These are phyloP conservation scores for Nothobranchius kuhntae DNA, from an alignment of 2,113 vertebrate species.

Conservation along the genomic window DNA sequence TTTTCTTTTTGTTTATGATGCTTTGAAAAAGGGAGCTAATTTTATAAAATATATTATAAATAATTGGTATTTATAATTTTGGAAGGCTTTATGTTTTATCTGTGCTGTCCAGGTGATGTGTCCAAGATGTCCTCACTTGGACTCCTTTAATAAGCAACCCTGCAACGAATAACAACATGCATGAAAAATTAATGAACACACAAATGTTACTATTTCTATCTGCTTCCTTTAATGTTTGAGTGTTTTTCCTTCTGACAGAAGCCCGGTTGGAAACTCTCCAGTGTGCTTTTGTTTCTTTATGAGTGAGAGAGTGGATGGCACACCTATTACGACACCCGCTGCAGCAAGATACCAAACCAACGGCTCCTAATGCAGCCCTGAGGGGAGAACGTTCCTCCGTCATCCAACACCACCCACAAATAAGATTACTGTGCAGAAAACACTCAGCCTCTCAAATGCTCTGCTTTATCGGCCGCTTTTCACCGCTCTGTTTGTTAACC, in stretches of 20 bases:
- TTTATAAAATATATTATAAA: too few species aligned
- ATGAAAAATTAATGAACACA: not conserved
- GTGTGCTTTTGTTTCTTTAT: slow-evolving; percentile 4
- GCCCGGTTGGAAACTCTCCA: slow-evolving; percentile 7
- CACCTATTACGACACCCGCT: not conserved
- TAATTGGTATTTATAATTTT: not conserved
- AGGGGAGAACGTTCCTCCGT: slow-evolving; percentile 21
- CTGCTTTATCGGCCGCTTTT: slow-evolving; percentile 24
- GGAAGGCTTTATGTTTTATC: not conserved
- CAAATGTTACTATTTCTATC: not conserved
- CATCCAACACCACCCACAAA: slow-evolving; percentile 56
- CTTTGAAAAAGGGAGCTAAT: not conserved
- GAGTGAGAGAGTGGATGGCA: slow-evolving; percentile 1
- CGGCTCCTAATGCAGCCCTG: slow-evolving; percentile 23
- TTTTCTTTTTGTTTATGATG: not conserved
- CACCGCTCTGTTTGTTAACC: not conserved
- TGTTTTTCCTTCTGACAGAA: not conserved
- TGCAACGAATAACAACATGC: not conserved
- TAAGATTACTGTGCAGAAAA: slow-evolving; percentile 61
- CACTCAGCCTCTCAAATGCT: slow-evolving; percentile 30
- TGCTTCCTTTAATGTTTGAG: not conserved
- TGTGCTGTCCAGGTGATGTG: not conserved
- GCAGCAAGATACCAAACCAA: slow-evolving; percentile 8
- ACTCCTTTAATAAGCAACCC: not conserved
- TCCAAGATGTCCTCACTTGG: not conserved